phyloP scores from a whole-genome alignment of 1,140 invertebrate species.

The Lasioglossum albipes region DNA sequence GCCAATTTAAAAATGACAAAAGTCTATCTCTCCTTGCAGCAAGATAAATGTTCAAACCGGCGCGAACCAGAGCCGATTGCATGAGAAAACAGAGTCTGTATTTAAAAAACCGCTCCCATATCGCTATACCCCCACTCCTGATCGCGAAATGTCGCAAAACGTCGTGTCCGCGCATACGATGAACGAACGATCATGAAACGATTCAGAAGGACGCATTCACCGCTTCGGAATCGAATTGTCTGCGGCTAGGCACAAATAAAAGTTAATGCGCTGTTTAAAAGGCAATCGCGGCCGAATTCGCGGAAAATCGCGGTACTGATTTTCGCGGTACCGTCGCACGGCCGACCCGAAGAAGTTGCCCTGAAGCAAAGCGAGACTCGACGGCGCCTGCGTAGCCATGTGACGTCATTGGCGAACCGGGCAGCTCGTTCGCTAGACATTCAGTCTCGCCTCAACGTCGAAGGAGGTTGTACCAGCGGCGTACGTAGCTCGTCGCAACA shows the following conservation, averaged over 20 bases:
- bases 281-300: not conserved
- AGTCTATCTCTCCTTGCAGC: too few relatives aligned
- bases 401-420: conserved; percentile 78
- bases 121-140: too few relatives aligned
- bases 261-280: not conserved
- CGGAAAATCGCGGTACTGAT: conserved; percentile 42
- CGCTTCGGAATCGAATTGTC: too few relatives aligned
- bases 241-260: not conserved
- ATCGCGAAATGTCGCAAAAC: too few relatives aligned
- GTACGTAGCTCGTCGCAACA: not conserved
- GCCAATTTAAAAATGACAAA: too few relatives aligned
- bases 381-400: conserved; percentile 74
- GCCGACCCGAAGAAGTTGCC: conserved; percentile 46
- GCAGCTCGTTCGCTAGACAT: conserved; percentile 71
- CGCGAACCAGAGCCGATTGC: too few relatives aligned
- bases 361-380: conserved; percentile 63
- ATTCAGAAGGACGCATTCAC: too few relatives aligned
- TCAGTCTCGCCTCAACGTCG: conserved; percentile 77
- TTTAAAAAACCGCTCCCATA: too few relatives aligned
- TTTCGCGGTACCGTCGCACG: conserved; percentile 36
- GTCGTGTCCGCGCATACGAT: too few relatives aligned
- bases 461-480: conserved; percentile 37
- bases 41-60: too few relatives aligned
- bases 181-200: too few relatives aligned
- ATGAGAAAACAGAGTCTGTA: too few relatives aligned